Base-by-base conservation (phyloP, 1,140 invertebrate genomes). In the Dicyema japonicum region DNA sequence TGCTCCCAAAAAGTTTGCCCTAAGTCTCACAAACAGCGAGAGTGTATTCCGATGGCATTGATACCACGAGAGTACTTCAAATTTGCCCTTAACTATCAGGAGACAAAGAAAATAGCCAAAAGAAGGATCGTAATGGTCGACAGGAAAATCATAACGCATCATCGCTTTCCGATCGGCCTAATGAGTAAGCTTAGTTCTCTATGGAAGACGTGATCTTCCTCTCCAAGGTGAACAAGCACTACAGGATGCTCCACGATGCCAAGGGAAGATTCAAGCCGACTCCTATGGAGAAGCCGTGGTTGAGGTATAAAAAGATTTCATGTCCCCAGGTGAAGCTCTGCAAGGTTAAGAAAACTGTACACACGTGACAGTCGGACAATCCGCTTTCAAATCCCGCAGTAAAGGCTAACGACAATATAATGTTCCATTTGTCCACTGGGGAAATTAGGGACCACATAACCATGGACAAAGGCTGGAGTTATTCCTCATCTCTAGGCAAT, bases 381-480 rank as follows among this genome's bases (percentile, higher is more conserved):
- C 44, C 69, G 85, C 36, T 97, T 94, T 50, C 85, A 11, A 82
- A 97, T 55, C 88, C 88, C 6, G 49, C 78, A 31, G 67, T 94
- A 43, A 90, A 90, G 50, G 72, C 76, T 15, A 71, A 92, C 45
- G 88, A 99, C 53, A 78, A 78, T 21, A 66, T 97, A 42, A 75
- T 88, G 47, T 55, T 90, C 24, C 80, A 97, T 43, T 78, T 94
- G 46, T 68, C 69, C 31, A 65, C 65, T 28, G 63, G 66, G 31
- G 94, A 92, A 58, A 88, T 97, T 43, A 67, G 80, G 46, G 82
- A 97, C 44, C 82, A 68, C 50, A 85, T 97, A 44, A 78, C 85
- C 54, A 94, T 97, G 52, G 85, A 97, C 44, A 67, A 72, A 38
- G n/a, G n/a, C n/a, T n/a, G n/a, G n/a, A n/a, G n/a, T n/a, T n/a